A percentile compares a stretch with the other conserved stretches of the same genome.
Evolutionary conservation across 92 coral and sea anemone genomes (phyloP).

Genomic region (Paragorgia papillata): DNA sequence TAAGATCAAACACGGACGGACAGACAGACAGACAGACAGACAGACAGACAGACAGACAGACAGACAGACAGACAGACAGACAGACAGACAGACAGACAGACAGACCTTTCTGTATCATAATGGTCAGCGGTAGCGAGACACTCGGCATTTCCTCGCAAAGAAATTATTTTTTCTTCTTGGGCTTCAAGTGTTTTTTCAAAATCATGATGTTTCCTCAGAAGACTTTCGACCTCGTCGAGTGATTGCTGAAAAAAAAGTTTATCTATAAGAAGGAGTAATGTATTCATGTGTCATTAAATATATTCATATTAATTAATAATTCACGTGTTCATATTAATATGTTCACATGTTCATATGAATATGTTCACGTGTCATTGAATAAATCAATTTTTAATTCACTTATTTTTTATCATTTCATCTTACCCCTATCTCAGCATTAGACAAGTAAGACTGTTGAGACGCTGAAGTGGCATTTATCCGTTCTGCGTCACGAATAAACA

Average conservation of each 20-base stretch:
- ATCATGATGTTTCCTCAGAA: slow-evolving; percentile 85
- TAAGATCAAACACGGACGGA: too few relatives aligned
- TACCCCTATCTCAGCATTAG: slow-evolving; percentile 88
- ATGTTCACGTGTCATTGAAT: too few relatives aligned
- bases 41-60: too few relatives aligned
- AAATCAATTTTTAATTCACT: too few relatives aligned
- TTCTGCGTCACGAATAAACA: slow-evolving; percentile 90
- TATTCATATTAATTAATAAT: too few relatives aligned
- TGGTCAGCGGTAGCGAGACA: slow-evolving; percentile 70
- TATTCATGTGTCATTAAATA: not conserved
- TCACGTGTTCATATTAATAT: too few relatives aligned
- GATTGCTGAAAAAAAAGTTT: slow-evolving; percentile 59
- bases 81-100: too few relatives aligned
- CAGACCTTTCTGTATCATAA: slow-evolving; percentile 73
- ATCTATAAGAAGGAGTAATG: not conserved
- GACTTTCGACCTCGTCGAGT: slow-evolving; percentile 85
- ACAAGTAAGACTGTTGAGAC: slow-evolving; percentile 81
- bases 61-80: too few relatives aligned
- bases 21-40: too few relatives aligned
- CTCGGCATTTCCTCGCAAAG: slow-evolving; percentile 72
- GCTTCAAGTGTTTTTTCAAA: slow-evolving; percentile 87
- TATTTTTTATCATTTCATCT: slow-evolving; percentile 6
- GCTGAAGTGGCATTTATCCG: slow-evolving; percentile 85
- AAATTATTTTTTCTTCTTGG: slow-evolving; percentile 77
- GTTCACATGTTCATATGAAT: too few relatives aligned